These are phyloP conservation scores for Pomatostomus ruficeps DNA, from an alignment of 2,113 vertebrate species.

Conservation along the genomic window DNA sequence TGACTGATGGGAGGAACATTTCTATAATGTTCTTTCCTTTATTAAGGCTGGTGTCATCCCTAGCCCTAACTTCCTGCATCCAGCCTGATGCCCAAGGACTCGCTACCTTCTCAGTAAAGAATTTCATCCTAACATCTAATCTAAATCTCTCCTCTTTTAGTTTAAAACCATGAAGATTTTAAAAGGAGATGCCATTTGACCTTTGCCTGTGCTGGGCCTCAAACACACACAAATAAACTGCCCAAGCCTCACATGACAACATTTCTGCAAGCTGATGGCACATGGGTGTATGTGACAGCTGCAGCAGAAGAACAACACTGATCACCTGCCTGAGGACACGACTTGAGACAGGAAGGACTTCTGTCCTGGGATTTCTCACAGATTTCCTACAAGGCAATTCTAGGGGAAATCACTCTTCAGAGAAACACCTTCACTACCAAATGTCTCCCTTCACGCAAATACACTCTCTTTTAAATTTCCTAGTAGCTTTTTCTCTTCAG, in stretches of 20 bases:
- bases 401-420: not conserved
- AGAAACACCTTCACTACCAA: not conserved
- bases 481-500: not conserved
- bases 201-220: not conserved
- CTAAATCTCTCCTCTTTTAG: not conserved
- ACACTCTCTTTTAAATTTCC: not conserved
- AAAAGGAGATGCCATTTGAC: not conserved
- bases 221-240: accelerated
- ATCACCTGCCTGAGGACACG: not conserved
- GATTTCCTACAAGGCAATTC: not conserved
- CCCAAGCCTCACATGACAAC: not conserved
- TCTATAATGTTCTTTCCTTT: not conserved
- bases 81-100: not conserved
- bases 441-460: accelerated
- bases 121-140: not conserved
- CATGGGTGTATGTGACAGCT: not conserved
- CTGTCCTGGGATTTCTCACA: not conserved
- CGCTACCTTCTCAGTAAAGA: not conserved
- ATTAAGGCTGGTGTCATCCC: not conserved
- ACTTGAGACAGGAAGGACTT: not conserved
- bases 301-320: not conserved
- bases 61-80: not conserved
- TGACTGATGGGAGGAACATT: not conserved
- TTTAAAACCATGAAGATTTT: not conserved
- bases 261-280: not conserved